A percentile compares a stretch with the other conserved stretches of the same genome.
These are phyloP conservation scores for Platyscapa corneri DNA, from an alignment of 1,140 invertebrate genomes.

Conservation along the genomic window DNA sequence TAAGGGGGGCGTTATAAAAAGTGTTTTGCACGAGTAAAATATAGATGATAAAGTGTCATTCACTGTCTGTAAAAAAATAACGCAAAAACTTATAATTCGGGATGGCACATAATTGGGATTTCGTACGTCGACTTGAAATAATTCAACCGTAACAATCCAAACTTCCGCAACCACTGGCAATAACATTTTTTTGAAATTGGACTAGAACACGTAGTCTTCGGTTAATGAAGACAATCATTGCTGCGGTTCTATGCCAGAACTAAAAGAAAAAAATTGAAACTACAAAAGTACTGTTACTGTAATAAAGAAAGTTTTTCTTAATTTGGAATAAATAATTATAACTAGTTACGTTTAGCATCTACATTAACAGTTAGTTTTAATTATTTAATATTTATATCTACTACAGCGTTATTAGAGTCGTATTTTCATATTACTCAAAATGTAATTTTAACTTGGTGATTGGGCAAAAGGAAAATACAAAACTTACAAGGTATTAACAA, in stretches of 20 bases:
- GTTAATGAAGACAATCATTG: not conserved
- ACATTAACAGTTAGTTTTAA: too few relatives aligned
- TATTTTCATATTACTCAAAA: too few relatives aligned
- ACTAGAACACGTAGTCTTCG: conserved; percentile 17
- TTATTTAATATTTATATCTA: too few relatives aligned
- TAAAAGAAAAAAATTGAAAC: not conserved
- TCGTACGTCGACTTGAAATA: not conserved
- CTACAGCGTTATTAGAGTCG: too few relatives aligned
- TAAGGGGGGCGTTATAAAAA: not conserved
- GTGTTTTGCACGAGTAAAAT: not conserved
- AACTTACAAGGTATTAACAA: too few relatives aligned
- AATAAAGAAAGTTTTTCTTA: not conserved
- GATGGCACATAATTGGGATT: conserved; percentile 8
- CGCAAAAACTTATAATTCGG: not conserved
- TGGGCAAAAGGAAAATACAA: too few relatives aligned
- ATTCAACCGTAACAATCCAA: conserved; percentile 29
- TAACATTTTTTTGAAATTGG: conserved; percentile 15
- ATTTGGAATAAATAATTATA: too few relatives aligned
- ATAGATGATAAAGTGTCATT: conserved; percentile 7
- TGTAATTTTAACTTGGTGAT: too few relatives aligned
- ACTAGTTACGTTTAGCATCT: too few relatives aligned
- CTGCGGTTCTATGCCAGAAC: not conserved
- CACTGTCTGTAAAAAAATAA: not conserved
- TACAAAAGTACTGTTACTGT: not conserved
- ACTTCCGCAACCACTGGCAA: conserved; percentile 6